Evolutionary conservation across 2,797 vertebrate genomes (phyloP).

Genomic region (Argya squamiceps): DNA sequence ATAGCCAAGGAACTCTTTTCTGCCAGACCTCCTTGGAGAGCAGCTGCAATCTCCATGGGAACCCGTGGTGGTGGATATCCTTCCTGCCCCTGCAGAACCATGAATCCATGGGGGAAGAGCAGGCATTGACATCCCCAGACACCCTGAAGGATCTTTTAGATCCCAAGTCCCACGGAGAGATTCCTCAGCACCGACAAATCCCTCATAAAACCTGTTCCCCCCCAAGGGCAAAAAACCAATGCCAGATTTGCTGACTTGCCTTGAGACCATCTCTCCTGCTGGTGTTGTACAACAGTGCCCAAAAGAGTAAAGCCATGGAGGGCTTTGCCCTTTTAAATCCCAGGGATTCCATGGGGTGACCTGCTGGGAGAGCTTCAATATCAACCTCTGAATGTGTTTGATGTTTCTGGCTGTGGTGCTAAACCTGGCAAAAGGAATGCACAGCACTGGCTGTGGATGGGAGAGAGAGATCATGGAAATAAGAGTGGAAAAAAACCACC

Average conservation of each 20-base stretch:
- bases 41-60: background rate
- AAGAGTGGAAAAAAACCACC: background rate
- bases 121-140: background rate
- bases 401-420: background rate
- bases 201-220: background rate
- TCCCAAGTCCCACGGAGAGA: background rate
- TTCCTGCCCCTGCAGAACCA: background rate
- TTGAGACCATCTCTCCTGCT: background rate
- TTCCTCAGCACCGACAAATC: background rate
- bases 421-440: background rate
- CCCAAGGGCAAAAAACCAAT: background rate
- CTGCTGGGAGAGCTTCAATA: background rate
- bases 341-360: background rate
- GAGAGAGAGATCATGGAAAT: background rate
- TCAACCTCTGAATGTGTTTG: background rate
- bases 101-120: background rate
- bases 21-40: background rate
- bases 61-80: background rate
- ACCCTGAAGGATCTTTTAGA: background rate
- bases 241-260: background rate
- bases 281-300: background rate
- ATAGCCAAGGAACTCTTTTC: background rate
- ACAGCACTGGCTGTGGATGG: background rate
- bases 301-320: background rate
- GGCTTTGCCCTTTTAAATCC: background rate